Evolutionary conservation across 1,140 invertebrate genomes (phyloP), one percentile per base, ranked within the genome.

Genomic region (Rhagoletis pomonella): DNA sequence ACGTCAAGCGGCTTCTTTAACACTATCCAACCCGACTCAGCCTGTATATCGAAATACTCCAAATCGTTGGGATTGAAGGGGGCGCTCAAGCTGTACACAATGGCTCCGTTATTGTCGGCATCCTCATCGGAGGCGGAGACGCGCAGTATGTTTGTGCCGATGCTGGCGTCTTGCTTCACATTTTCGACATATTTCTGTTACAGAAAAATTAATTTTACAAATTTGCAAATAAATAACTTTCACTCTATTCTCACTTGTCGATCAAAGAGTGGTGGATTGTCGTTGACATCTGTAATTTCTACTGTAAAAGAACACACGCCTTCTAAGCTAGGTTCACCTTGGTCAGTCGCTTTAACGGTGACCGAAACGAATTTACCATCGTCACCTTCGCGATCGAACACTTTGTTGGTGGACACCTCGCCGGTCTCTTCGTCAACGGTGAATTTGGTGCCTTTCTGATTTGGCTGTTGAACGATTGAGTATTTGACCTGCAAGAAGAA

Each of bases 301-400:
- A 99, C 98, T 5, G 98, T 98, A 91, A 99, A 99, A 0, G 97
- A 98, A 91, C 98, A 99, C 88, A 99, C 98, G 59, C 98, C 97
- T 94, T 99, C 98, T 86, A 99, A 92, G 4, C 97, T 98, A 12
- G 98, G 98, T 93, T 98, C 97, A n/a, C 98, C 98, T 92, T 98
- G 97, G 95, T 99, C 98, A 0, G 98, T 98, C 5, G 98, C 98
- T 94, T 99, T 99, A 0, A 99, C 97, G 0, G 98, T 99, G 0
- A 99, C 97, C 0, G 97, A 98, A 1, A 99, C 98, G 92, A 98
- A 98, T 93, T 98, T 98, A 4, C 98, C 98, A 93, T 98, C 98
- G 90, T 99, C 97, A 0, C 98, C 98, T 94, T 98, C 98, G 89
- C 98, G 95, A 94, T 99, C 97, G 91, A 99, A 99, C 2, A 98